Base-by-base conservation (phyloP, 1,140 invertebrate genomes). In the Brachionus sp. region DNA sequence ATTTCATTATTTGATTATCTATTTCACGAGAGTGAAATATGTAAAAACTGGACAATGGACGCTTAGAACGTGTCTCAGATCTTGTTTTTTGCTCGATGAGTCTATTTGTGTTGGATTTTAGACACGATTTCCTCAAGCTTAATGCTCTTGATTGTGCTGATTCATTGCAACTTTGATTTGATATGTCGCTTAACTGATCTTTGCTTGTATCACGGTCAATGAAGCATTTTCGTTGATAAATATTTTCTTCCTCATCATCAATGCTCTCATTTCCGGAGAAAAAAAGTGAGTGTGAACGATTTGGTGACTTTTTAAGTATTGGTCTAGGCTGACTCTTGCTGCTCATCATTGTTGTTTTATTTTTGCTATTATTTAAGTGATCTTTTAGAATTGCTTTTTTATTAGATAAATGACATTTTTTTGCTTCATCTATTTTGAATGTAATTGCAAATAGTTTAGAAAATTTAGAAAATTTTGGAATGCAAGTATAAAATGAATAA, bases 1-100 rank as follows among this genome's bases (percentile, higher is more conserved):
- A 75, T 46, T 75, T 75, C 70, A 75, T 75, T 46, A 75, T 75
- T 75, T 75, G 39, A 29, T 23, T 75, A 29, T 75, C 70, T 23
- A 75, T 46, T 75, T 75, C 70, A 25, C 25, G 39, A 6, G 39
- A 46, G 39, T 75, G 70, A 75, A 75, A 46, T 46, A 75, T 75
- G 25, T 75, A 75, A 23, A 75, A 42, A n/a, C 9, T 25, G 0
- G 70, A 75, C 2, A 75, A 25, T 29, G n/a, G 39, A 12, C 70
- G 70, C 25, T 33, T 75, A 12, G n/a, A 46, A 16, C 37, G 42
- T 5, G 39, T 19, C 5, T 9, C 12, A 39, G 66, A 70, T 23
- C 19, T 70, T 37, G 16, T 10, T 75, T 75, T 75, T 12, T 73
- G 68, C 4, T 75, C 23, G n/a, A 35, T 46, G 1, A 46, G 23